These are phyloP conservation scores for Python bivittatus DNA, from an alignment of 2,113 vertebrate species.

Conservation along the genomic window DNA sequence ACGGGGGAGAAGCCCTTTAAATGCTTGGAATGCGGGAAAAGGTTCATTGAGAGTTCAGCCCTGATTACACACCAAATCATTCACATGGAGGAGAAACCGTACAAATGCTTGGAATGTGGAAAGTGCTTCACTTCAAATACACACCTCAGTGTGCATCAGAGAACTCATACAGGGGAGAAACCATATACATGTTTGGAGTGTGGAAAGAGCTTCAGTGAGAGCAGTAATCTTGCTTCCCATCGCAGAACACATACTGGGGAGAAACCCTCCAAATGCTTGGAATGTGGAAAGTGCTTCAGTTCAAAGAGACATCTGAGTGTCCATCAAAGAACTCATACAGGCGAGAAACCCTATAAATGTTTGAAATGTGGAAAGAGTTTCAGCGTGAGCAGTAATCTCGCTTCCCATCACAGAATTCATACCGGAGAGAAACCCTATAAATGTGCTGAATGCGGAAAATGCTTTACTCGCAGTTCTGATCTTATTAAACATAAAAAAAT, in stretches of 20 bases:
- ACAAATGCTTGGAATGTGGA: background rate
- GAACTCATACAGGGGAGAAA: background rate
- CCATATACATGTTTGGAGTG: background rate
- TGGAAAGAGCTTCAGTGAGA: background rate
- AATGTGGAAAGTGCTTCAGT: background rate
- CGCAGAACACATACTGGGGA: background rate
- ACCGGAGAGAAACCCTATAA: background rate
- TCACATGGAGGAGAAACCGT: background rate
- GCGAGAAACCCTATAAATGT: background rate
- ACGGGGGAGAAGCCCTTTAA: background rate
- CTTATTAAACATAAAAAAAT: background rate
- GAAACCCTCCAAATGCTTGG: background rate
- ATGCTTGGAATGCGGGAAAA: background rate
- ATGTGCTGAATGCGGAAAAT: background rate
- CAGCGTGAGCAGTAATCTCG: background rate
- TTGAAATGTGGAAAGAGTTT: background rate
- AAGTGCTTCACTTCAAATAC: background rate
- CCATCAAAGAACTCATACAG: background rate
- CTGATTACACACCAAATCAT: background rate
- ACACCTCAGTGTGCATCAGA: background rate
- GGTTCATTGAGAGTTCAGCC: background rate
- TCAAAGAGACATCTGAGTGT: background rate
- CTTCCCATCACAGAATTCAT: background rate
- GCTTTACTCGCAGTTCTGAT: background rate
- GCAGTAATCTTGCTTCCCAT: background rate